Base-by-base conservation (phyloP, 2,113 vertebrate species). In the Pluvianellus socialis region DNA sequence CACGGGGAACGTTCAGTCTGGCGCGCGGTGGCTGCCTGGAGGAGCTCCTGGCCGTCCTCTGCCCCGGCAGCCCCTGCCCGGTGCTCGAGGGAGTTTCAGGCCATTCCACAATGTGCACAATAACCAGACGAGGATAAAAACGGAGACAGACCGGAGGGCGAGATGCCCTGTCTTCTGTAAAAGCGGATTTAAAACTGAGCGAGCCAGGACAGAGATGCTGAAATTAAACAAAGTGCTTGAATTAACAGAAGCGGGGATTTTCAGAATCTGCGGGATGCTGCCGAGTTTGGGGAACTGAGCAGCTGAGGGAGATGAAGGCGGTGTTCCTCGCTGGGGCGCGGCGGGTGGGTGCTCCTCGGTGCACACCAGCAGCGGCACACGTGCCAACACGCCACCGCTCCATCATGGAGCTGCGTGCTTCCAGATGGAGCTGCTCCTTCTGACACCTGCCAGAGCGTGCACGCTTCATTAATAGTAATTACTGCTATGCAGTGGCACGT, bases 261-360 rank as follows among this genome's bases (percentile, higher is more conserved):
- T 4, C n/a, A 40, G 65, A 24, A 15, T 9, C 30, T 14, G 15
- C 26, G 88, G 50, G 47, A 17, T 11, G 49, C 30, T n/a, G 59
- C 28, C 4, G 52, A 40, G 42, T 32, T 28, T 66, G 59, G 52
- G 8, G 61, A 27, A 42, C 15, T 65, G 22, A 56, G 52, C 38
- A 84, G 68, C 52, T 12, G 45, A 56, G 42, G 49, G 30, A 33
- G 74, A 10, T 0, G 16, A 50, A 58, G 65, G 74, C 63, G 17
- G 14, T 0, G 7, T 2, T 74, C 20, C 45, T 70, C 50, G 28
- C 6, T 1, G 6, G 49, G 67, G 24, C 17, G 8, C 0, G 3
- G 18, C 1, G 40, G 20, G 28, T 14, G 76, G 18, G 14, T 8
- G 72, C 68, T 80, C 18, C 65, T 49, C 65, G 10, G 56, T 5